These are phyloP conservation scores for Pantherophis vulpinus DNA, from an alignment of 2,797 vertebrate genomes.

Conservation along the genomic window DNA sequence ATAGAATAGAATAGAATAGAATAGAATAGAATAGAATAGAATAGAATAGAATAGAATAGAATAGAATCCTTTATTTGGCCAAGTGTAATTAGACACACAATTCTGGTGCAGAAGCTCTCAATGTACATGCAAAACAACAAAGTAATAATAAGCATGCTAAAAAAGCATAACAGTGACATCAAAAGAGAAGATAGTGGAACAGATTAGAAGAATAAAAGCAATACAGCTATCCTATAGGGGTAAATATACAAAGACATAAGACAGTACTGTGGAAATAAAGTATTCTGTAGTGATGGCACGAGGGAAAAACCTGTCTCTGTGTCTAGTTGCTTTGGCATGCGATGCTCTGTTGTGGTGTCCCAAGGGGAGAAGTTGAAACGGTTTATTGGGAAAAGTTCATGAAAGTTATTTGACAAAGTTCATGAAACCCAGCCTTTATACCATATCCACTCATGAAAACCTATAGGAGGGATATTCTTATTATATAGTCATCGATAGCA, in stretches of 20 bases:
- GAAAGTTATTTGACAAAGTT: background rate
- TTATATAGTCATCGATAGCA: background rate
- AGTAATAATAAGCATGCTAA: background rate
- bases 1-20: too few relatives aligned
- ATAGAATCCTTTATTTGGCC: background rate
- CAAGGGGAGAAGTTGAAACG: background rate
- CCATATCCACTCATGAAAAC: background rate
- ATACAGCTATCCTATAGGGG: background rate
- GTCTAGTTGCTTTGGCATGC: background rate
- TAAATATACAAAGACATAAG: background rate
- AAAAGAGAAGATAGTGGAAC: background rate
- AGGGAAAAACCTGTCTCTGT: background rate
- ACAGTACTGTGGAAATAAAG: background rate
- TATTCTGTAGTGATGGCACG: background rate
- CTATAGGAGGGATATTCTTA: background rate
- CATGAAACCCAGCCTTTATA: background rate
- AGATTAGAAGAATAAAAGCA: background rate
- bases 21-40: background rate
- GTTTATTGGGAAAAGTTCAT: background rate
- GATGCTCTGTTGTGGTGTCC: background rate
- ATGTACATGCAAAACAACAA: background rate
- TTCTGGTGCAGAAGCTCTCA: background rate
- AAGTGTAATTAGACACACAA: background rate
- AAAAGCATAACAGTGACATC: background rate
- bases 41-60: background rate